Base-by-base conservation (phyloP, 2,888 invertebrate species). In the Trachelus troglodyta region DNA sequence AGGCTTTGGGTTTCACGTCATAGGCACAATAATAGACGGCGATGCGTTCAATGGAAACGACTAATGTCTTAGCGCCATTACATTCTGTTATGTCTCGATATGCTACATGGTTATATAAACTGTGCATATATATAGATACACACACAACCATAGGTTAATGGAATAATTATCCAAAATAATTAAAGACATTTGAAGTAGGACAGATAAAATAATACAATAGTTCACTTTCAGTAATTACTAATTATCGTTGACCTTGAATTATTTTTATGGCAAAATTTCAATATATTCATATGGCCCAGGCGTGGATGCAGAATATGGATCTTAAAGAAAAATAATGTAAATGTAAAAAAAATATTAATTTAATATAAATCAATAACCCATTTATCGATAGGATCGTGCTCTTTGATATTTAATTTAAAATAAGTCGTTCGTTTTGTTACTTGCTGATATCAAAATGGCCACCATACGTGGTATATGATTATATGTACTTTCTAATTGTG, bases 401-500 rank as follows among this genome's bases (percentile, higher is more conserved):
- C 6, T 9, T 56, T 56, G 40, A 15, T 15, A 56, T 23, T 6
- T 15, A 15, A 40, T 40, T 56, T 23, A 23, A 56, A 56, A 2
- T 40, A 23, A 23, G 23, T 23, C 15, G 9, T 4, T 23, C 35
- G 9, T 1, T 23, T 9, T 9, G 1, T 56, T 56, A 56, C 23
- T 23, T 15, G 15, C 15, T 56, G 23, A 56, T 56, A 56, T 23
- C 23, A 56, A 56, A 56, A 56, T 56, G 56, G 56, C 56, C 23
- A 23, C 9, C 23, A 1, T 9, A 23, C 23, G 56, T 56, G 9
- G 23, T 23, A 37, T 23, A 56, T 23, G 56, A 23, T 56, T 9
- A 56, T 56, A 56, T 34, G 79, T 69, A 82, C 83, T 84, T 85
- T 85, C 83, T 81, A 83, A 83, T 83, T 80, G 77, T 69, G 69